Percentiles rank a stretch among this genome's conserved stretches.
phyloP scores from a whole-genome alignment of 2,797 vertebrate species.

The Zenarchopterus dispar region DNA sequence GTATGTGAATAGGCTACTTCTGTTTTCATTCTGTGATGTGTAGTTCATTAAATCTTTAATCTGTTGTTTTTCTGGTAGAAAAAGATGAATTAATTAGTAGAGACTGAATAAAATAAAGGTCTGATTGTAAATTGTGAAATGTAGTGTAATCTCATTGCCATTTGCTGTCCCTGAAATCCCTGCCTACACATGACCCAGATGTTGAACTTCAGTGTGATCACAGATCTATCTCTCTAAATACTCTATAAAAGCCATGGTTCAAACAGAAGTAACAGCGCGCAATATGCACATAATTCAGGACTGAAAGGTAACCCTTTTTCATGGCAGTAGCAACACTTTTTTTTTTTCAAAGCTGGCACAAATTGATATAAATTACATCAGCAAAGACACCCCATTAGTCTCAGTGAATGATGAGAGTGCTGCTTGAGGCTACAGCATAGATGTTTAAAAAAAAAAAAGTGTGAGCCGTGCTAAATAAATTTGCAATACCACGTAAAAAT shows the following conservation, averaged over 20 bases:
- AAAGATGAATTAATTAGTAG: too few species aligned
- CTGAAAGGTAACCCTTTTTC: slow-evolving; percentile 41
- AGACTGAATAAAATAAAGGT: too few species aligned
- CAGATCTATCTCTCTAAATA: too few species aligned
- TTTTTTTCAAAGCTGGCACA: slow-evolving; percentile 46
- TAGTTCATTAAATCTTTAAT: too few species aligned
- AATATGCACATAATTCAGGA: slow-evolving; percentile 50
- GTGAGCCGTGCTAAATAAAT: slow-evolving; percentile 29
- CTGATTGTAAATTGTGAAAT: too few species aligned
- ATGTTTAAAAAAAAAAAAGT: slow-evolving; percentile 8
- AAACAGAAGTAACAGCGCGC: slow-evolving; percentile 21
- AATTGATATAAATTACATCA: slow-evolving; percentile 66
- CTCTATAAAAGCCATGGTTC: slow-evolving; percentile 29
- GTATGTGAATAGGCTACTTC: too few species aligned
- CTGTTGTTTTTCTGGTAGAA: too few species aligned
- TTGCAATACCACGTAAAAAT: background rate
- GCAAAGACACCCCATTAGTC: slow-evolving; percentile 68
- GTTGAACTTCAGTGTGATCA: too few species aligned
- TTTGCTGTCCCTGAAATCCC: too few species aligned
- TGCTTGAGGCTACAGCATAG: slow-evolving; percentile 40
- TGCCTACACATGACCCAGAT: too few species aligned
- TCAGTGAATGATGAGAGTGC: slow-evolving; percentile 61
- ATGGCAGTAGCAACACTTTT: slow-evolving; percentile 49
- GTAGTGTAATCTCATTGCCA: too few species aligned
- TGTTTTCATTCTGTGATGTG: too few species aligned